Base-by-base conservation (phyloP, 2,888 invertebrate species). In the Eupeodes latifasciatus region DNA sequence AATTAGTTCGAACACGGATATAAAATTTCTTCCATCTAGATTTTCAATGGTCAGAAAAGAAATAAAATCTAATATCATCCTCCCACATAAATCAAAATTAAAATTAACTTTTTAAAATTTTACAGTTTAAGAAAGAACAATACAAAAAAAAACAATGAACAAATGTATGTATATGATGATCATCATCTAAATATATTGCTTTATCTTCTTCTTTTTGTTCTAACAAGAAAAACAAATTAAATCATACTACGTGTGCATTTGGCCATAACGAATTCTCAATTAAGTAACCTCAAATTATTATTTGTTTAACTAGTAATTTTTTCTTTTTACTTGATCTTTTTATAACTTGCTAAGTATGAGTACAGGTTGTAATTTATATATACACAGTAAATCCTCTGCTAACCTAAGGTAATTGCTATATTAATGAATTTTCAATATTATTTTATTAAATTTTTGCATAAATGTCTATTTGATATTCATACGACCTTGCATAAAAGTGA, bases 221-320 rank as follows among this genome's bases (percentile, higher is more conserved):
- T 75, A 57, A 51, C 55, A 34, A 47, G 16, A 44, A 40, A 9
- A 40, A 40, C 9, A 62, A 49, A 55, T 36, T 19, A 55, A 66
- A 47, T 64, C 14, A 16, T 49, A 44, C n/a, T 62, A 75, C 66
- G 61, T 67, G 74, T 19, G 72, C 76, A 77, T 87, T 87, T 77
- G 80, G 55, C 76, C 77, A 72, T 71, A 62, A 81, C 87, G 57
- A 51, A 76, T 87, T 83, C 72, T 84, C 83, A 80, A 87, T 87
- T 87, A 84, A 74, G 80, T 77, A 87, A 84, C 84, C 84, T 84
- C 80, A 87, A 87, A 87, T 87, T 84, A 84, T 59, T 57, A 64
- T 87, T 67, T 84, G 72, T 77, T 77, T 87, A 77, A 62, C 76
- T 87, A 87, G 57, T 79, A 83, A 71, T 57, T 71, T 44, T 59